Base-by-base conservation (phyloP, 2,797 vertebrate genomes). In the Clarias pachynema region DNA sequence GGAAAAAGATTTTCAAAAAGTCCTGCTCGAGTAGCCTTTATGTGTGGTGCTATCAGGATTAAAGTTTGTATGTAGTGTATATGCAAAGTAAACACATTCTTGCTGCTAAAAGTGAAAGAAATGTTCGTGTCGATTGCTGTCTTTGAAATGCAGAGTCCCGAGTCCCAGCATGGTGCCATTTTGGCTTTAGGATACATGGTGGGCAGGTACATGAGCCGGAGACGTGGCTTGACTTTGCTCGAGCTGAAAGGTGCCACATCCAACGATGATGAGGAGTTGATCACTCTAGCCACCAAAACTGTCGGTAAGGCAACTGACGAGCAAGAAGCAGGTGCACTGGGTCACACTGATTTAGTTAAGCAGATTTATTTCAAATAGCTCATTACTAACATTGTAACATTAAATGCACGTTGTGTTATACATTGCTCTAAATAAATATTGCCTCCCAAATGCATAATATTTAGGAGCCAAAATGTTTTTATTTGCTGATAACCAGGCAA, bases 141-240 rank as follows among this genome's bases (percentile, higher is more conserved):
- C 53, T 85, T 83, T 81, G 4, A 63, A 86, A 81, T 89, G 31
- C 92, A 99, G 98, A 98, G 95, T 90, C 98, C 95, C 1, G 98
- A 99, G 92, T 95, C 97, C 85, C 98, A 99, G 84, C 98, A 99
- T 57, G 98, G 97, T 12, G 97, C 97, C 87, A 94, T 99, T 89
- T 90, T 99, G 94, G 98, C 98, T 86, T 93, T 99, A 74, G 98
- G 98, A 89, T 99, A 97, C 94, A 97, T 98, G 91, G 94, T 99
- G 79, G 97, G 98, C 92, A 94, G 97, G 85, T 97, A 97, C 86
- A 95, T 98, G 95, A 96, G 96, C 91, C 97, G 95, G 92, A 95
- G 94, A 89, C 97, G 96, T 87, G 87, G 89, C 82, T 86, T 87
- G 72, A 91, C 88, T 29, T 89, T 91, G 84, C 88, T 91, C 57